Evolutionary conservation across 2,113 vertebrate genomes (phyloP), one percentile per base, ranked within the genome.

Genomic region (Tapirus terrestris): DNA sequence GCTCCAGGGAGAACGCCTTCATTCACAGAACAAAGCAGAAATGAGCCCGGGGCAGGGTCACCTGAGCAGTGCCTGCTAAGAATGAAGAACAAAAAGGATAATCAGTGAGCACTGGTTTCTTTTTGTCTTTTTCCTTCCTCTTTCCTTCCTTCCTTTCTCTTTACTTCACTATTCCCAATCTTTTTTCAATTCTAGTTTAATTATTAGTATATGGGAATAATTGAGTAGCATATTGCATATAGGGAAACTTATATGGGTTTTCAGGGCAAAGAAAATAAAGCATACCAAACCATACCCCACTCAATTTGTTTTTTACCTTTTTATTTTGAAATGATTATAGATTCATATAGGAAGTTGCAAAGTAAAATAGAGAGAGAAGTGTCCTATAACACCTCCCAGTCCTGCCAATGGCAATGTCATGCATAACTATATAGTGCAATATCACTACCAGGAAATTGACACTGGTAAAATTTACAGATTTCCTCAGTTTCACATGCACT

Each of bases 11-110:
- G 29, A 58, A 48, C 25, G 10, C 39, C 20, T 39, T 84, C 89
- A 48, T 84, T 94, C 79, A 79, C 43, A 80, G 83, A 80, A 75
- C 83, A 95, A 90, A 84, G 68, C 72, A 68, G 51, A n/a, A 29
- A 5, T 20, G 87, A 94, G 53, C 27, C 33, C 65, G 7, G 25
- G 48, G 21, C 25, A 43, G n/a, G 60, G 77, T 80, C 76, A 4
- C 36, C 31, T 81, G 53, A 95, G 65, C 53, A 56, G 70, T 48
- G n/a, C 33, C 77, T 33, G 48, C n/a, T 18, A 43, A 73, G 60
- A 43, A 33, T 6, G 16, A 27, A 87, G 89, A 92, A 91, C 36
- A 89, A 79, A 65, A 92, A 43, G 36, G 61, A 48, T 65, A 75
- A 65, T 86, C 29, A 39, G 21, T 48, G 18, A 90, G 12, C 23